Conservation (phyloP, 2,888 invertebrate genomes). For the Ormyrus thymus region DNA sequence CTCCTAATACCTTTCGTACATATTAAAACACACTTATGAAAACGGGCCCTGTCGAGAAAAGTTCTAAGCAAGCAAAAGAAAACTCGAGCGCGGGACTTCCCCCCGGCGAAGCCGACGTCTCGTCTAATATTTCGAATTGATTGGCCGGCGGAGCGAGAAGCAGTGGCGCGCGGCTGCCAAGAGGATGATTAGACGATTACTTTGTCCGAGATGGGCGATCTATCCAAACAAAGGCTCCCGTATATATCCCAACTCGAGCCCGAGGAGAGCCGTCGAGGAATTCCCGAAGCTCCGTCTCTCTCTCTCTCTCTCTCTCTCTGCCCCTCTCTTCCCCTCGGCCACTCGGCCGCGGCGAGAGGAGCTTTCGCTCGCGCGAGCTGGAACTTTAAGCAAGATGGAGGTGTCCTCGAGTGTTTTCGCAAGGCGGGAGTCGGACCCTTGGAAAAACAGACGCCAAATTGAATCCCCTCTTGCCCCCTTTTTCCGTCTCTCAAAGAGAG, state of each 20-base stretch:
- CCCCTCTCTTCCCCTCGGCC: background rate
- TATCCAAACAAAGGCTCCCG: constrained; percentile 54
- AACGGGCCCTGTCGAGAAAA: too few relatives aligned
- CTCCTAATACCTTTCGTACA: too few relatives aligned
- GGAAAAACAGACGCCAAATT: constrained; percentile 75
- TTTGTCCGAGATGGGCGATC: constrained; percentile 53
- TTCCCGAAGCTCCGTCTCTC: constrained; percentile 21
- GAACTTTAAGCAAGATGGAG: constrained; percentile 66
- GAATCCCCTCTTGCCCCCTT: constrained; percentile 66
- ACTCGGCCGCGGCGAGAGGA: constrained; percentile 15
- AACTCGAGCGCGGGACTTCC: background rate
- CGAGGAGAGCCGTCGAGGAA: constrained; percentile 25
- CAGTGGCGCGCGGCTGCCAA: constrained; percentile 25
- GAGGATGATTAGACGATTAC: constrained; percentile 57
- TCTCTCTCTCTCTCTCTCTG: background rate
- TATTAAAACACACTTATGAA: too few relatives aligned
- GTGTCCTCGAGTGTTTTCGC: constrained; percentile 74
- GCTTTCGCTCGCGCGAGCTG: constrained; percentile 33
- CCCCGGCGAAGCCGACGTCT: background rate
- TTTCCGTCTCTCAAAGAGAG: constrained; percentile 49
- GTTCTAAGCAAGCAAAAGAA: background rate
- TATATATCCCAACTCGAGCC: constrained; percentile 4
- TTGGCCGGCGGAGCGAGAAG: constrained; percentile 37
- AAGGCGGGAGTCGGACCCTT: constrained; percentile 75
- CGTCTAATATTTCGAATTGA: constrained; percentile 33